phyloP scores from a whole-genome alignment of 2,888 invertebrate genomes.

The Spialia ferax region DNA sequence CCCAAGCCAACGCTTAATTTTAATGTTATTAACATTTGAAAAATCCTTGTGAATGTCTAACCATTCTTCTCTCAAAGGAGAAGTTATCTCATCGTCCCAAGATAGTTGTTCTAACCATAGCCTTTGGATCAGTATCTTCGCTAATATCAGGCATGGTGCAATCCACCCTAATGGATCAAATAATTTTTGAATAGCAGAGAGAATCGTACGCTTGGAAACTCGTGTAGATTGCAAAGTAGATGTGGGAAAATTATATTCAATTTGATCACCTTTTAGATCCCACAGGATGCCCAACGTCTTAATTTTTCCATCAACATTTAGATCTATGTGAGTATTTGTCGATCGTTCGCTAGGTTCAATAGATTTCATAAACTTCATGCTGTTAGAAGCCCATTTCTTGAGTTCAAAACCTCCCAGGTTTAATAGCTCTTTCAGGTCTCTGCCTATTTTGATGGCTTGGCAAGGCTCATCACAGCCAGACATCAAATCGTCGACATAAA shows the following conservation, averaged over 20 bases:
- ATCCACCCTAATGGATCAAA: not conserved
- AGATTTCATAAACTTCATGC: not conserved
- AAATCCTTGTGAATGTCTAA: not conserved
- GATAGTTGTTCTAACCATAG: not conserved
- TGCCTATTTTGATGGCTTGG: not conserved
- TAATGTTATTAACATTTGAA: not conserved
- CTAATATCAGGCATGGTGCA: not conserved
- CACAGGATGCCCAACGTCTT: not conserved
- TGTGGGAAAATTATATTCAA: not conserved
- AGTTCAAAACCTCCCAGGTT: not conserved
- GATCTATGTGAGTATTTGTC: not conserved
- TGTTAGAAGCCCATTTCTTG: not conserved
- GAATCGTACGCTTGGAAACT: not conserved
- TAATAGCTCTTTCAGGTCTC: not conserved
- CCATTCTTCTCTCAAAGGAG: not conserved
- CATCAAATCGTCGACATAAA: not conserved
- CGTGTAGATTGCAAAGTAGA: not conserved
- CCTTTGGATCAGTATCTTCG: not conserved
- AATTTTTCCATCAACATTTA: not conserved
- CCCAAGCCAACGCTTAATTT: not conserved
- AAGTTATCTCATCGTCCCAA: not conserved
- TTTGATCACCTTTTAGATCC: not conserved
- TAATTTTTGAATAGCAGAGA: not conserved
- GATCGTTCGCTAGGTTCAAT: not conserved
- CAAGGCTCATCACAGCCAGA: not conserved